Base-by-base conservation (phyloP, 2,888 invertebrate genomes). In the Zootermopsis nevadensis region DNA sequence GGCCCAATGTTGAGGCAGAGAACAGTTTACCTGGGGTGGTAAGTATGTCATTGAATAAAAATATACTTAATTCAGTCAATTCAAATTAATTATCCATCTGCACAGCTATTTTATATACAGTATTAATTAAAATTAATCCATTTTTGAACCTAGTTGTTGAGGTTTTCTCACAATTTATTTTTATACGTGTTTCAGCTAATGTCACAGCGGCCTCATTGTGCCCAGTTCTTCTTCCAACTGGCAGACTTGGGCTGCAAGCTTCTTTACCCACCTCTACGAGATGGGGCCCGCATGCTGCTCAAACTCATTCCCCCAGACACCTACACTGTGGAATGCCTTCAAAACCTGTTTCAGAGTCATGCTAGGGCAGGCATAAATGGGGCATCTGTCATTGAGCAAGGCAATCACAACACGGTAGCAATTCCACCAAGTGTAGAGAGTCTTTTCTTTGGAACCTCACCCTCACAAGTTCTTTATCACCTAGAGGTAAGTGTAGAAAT, bases 1-100 rank as follows among this genome's bases (percentile, higher is more conserved):
- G 94, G 85, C 94, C 95, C 76, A 95, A 94, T 87, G 89, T 93
- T 30, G 97, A 97, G 87, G 96, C 96, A 0, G 99, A 99, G 90
- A 95, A 94, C 88, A 94, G 94, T 86, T 90, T 99, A 86, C 98
- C 98, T 22, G 98, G 98, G 83, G 97, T 98, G 87, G 96, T 97
- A 89, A 91, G 93, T 91, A 60, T 3, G 8, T 60, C n/a, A 10
- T 27, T 27, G n/a, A n/a, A n/a, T n/a, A n/a, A n/a, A n/a, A n/a
- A n/a, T n/a, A n/a, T n/a, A n/a, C n/a, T n/a, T n/a, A n/a, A 12
- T 48, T 8, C 10, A 48, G 15, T 48, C 48, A 48, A 48, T 48
- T 48, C 10, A 22, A 1, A 30, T n/a, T n/a, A n/a, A n/a, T n/a
- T n/a, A n/a, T n/a, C n/a, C n/a, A n/a, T n/a, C n/a, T n/a, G n/a